Conservation (phyloP, 2,113 vertebrate genomes). For the Alaudala cheleensis region DNA sequence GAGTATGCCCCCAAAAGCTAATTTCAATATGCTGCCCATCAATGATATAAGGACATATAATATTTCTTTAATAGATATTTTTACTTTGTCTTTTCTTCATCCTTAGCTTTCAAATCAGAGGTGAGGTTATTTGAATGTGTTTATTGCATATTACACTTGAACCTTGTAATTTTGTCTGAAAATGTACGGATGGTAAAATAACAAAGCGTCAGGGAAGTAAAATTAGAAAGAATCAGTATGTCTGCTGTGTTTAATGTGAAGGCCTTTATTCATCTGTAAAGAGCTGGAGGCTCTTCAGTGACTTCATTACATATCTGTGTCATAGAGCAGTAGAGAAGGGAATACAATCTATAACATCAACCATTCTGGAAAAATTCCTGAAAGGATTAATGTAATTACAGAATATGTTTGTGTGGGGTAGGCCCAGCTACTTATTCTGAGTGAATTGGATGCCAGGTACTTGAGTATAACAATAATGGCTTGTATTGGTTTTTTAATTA, state of each 20-base stretch:
- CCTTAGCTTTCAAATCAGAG: conserved; percentile 9
- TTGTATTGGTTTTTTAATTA: background rate
- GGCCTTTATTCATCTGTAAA: background rate
- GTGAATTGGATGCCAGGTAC: background rate
- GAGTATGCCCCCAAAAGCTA: background rate
- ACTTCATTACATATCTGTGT: background rate
- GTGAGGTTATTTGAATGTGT: background rate
- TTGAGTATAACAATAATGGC: background rate
- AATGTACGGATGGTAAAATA: background rate
- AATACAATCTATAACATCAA: background rate
- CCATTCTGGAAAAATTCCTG: background rate
- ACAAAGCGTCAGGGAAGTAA: background rate
- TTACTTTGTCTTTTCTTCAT: background rate
- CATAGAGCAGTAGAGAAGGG: background rate
- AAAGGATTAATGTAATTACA: background rate
- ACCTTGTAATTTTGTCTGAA: background rate
- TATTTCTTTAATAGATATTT: background rate
- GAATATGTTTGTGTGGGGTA: background rate
- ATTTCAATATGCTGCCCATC: background rate
- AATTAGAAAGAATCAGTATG: conserved; percentile 6
- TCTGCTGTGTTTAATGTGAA: background rate
- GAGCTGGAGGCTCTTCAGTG: background rate
- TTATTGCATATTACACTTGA: background rate
- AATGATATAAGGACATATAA: background rate
- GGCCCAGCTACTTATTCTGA: background rate